Conservation (phyloP, 2,113 vertebrate genomes). For the Cololabis saira region DNA sequence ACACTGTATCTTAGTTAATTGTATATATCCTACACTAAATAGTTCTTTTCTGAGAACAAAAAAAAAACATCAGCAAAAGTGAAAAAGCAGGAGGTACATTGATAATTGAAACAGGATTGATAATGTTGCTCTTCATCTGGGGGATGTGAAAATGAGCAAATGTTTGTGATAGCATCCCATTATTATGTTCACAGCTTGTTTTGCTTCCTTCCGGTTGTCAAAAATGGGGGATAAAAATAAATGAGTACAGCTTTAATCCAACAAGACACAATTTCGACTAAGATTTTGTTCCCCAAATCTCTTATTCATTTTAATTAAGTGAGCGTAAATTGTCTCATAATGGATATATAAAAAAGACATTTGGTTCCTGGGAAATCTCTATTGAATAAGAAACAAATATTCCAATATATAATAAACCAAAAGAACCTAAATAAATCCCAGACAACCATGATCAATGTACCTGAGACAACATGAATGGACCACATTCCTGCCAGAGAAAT, state of each 20-base stretch:
- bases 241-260: neutral
- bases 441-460: neutral
- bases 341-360: no score
- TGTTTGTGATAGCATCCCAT: neutral
- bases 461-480: neutral
- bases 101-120: neutral
- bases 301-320: neutral
- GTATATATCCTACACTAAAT: neutral
- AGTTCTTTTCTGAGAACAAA: neutral
- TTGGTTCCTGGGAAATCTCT: no score
- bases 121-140: neutral
- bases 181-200: neutral
- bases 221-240: no score
- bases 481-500: neutral
- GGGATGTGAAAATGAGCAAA: neutral
- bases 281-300: neutral
- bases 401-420: no score
- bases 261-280: neutral
- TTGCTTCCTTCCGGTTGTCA: neutral
- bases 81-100: neutral
- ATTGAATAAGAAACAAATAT: no score
- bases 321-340: no score
- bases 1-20: no score
- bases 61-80: neutral
- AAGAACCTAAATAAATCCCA: neutral